A percentile compares a stretch with the other conserved stretches of the same genome.
These are phyloP conservation scores for Papilio dardanus DNA, from an alignment of 1,140 invertebrate species.

Conservation along the genomic window DNA sequence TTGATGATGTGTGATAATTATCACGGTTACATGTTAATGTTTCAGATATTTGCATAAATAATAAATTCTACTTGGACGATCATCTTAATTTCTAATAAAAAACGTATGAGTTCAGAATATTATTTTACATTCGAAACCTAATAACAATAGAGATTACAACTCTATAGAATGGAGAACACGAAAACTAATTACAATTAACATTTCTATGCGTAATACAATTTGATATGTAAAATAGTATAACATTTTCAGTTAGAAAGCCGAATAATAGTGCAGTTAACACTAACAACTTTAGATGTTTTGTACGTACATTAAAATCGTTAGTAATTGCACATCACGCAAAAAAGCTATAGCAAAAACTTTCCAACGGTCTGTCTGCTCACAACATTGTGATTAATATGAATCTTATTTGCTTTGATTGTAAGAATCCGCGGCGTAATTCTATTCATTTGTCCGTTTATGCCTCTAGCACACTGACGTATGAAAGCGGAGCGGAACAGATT, in stretches of 20 bases:
- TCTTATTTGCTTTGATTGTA: slow-evolving; percentile 70
- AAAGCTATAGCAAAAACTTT: slow-evolving; percentile 55
- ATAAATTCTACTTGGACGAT: slow-evolving; percentile 36
- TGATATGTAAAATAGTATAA: not conserved
- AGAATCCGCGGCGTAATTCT: slow-evolving; percentile 52
- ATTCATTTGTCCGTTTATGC: slow-evolving; percentile 50
- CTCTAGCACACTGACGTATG: not conserved
- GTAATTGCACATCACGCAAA: slow-evolving; percentile 73
- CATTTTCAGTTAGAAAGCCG: slow-evolving; percentile 63
- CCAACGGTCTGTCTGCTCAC: slow-evolving; percentile 49
- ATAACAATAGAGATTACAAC: too few relatives aligned
- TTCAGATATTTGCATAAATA: too few relatives aligned
- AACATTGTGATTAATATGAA: slow-evolving; percentile 67
- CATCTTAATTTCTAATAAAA: too few relatives aligned
- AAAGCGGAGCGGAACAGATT: not conserved
- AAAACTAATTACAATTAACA: too few relatives aligned
- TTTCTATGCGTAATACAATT: not conserved
- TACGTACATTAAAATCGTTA: slow-evolving; percentile 65
- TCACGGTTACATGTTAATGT: not conserved
- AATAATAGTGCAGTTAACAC: slow-evolving; percentile 57
- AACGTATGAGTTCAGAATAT: too few relatives aligned
- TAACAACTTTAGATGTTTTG: slow-evolving; percentile 56
- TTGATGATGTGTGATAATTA: not conserved
- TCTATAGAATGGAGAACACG: too few relatives aligned
- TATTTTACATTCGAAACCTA: too few relatives aligned